Percentiles rank a stretch among this genome's conserved stretches.
phyloP scores from a whole-genome alignment of 2,888 invertebrate genomes.

The Koerneria pararmatus region DNA sequence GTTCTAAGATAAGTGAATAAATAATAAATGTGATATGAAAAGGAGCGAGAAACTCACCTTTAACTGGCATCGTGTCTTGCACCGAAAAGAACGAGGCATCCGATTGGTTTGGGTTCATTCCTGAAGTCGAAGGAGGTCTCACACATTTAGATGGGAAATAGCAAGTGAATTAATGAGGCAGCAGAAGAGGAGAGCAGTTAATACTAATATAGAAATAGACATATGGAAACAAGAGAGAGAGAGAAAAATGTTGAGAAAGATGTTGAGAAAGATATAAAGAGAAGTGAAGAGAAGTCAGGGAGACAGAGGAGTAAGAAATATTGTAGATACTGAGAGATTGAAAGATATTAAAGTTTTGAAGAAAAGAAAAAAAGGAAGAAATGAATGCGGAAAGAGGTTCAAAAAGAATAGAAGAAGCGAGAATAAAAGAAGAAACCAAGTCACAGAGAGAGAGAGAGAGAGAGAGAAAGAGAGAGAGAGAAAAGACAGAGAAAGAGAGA shows the following conservation, averaged over 20 bases:
- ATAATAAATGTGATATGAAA: background rate
- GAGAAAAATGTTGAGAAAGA: too few species aligned
- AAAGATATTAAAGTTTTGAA: background rate
- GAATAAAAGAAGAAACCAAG: too few species aligned
- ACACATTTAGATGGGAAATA: too few species aligned
- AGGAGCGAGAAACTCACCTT: constrained; percentile 61
- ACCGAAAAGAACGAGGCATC: constrained; percentile 52
- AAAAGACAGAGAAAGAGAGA: background rate
- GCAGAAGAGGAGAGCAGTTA: too few species aligned
- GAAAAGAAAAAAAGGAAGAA: constrained; percentile 5
- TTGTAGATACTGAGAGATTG: too few species aligned
- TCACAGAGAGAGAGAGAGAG: too few species aligned
- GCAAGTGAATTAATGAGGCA: too few species aligned
- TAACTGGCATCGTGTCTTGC: constrained; percentile 72
- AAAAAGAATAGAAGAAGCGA: constrained; percentile 4
- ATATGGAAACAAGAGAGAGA: too few species aligned
- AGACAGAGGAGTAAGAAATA: too few species aligned
- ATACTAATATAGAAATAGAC: too few species aligned
- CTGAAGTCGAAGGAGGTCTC: too few species aligned
- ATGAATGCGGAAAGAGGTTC: background rate
- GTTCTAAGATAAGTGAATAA: background rate
- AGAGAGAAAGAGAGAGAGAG: background rate
- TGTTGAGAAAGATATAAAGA: background rate
- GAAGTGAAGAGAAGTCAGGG: background rate
- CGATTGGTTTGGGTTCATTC: constrained; percentile 90